Evolutionary conservation across 2,888 invertebrate species (phyloP).

Genomic region (Nipponacmea schrenckii): DNA sequence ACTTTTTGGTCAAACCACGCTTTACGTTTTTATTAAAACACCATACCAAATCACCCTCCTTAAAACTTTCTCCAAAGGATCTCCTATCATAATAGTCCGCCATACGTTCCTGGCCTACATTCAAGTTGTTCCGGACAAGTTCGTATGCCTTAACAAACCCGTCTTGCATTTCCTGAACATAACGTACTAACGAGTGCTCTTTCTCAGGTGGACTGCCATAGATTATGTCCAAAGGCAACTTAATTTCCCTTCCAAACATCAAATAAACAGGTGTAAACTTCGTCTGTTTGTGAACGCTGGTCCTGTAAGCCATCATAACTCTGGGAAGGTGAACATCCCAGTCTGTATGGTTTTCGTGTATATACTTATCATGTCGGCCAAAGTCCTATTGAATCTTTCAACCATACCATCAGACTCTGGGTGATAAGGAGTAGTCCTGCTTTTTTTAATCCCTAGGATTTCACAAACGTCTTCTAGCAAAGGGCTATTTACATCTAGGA

Average conservation of each 20-base stretch:
- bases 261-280: background rate
- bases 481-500: no score
- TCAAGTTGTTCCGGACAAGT: background rate
- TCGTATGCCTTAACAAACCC: background rate
- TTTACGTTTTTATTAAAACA: no score
- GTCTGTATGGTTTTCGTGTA: background rate
- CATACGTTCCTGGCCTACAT: background rate
- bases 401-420: slow-evolving; percentile 8
- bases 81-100: background rate
- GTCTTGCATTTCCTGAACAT: no score
- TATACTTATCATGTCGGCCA: slow-evolving; percentile 1
- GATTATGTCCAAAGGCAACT: background rate
- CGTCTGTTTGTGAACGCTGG: no score
- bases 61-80: background rate
- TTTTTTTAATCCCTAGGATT: background rate
- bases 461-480: slow-evolving; percentile 5
- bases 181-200: no score
- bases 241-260: background rate
- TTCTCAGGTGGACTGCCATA: background rate
- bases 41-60: slow-evolving; percentile 11
- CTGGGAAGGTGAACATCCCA: slow-evolving; percentile 9
- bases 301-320: slow-evolving; percentile 9
- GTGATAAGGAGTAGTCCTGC: slow-evolving; percentile 6
- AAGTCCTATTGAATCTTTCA: background rate
- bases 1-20: no score